Evolutionary conservation across 2,113 vertebrate species (phyloP).

Genomic region (Cryptotis parvus): DNA sequence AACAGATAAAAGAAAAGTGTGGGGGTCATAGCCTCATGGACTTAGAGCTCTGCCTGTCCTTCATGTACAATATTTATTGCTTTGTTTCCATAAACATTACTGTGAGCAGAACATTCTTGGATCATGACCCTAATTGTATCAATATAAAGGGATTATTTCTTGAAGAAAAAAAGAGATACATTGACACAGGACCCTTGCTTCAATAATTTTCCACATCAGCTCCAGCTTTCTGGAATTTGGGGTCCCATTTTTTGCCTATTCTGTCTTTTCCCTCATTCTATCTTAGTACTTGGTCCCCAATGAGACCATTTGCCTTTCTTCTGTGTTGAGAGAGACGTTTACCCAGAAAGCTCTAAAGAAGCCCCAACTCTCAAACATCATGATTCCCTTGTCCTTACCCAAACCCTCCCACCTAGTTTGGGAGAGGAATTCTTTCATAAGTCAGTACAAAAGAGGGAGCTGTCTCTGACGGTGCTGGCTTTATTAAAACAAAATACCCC

Average conservation of each 20-base stretch:
- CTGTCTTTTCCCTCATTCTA: not conserved
- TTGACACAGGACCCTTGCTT: no score
- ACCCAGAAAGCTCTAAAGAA: not conserved
- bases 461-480: not conserved
- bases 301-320: not conserved
- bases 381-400: not conserved
- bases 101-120: no score
- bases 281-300: not conserved
- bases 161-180: no score
- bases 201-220: no score
- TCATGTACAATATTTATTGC: no score
- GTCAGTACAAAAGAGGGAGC: not conserved
- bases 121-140: no score
- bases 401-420: not conserved
- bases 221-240: no score
- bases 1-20: not conserved
- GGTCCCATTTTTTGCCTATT: no score
- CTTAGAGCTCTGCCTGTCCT: no score
- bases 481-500: conserved; percentile 32
- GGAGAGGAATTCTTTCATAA: not conserved
- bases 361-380: not conserved
- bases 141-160: no score
- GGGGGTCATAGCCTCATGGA: not conserved
- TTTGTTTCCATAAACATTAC: no score
- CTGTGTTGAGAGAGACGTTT: not conserved